Percentiles rank a stretch among this genome's conserved stretches.
These are phyloP conservation scores for Ptilorrhoa leucosticta DNA, from an alignment of 2,113 vertebrate species.

Conservation along the genomic window DNA sequence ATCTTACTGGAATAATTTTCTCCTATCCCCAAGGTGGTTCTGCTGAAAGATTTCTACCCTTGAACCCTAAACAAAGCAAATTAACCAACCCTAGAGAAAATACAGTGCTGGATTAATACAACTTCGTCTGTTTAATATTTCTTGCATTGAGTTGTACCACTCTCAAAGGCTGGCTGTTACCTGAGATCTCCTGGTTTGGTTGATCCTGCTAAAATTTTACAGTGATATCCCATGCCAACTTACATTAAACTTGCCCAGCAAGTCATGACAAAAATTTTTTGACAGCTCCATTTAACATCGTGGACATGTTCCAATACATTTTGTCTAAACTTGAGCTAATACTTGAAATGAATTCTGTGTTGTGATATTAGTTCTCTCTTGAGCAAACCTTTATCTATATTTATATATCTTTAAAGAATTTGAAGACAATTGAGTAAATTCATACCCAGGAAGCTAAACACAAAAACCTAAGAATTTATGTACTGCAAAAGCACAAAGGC, in stretches of 20 bases:
- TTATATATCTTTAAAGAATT: neutral
- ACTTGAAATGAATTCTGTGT: neutral
- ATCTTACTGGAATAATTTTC: neutral
- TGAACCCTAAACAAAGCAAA: neutral
- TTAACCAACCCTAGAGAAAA: neutral
- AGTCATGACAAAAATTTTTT: neutral
- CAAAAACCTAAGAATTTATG: neutral
- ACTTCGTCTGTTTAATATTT: neutral
- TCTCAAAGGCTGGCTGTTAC: neutral
- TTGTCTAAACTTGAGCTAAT: neutral
- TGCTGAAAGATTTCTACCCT: neutral
- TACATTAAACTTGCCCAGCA: neutral
- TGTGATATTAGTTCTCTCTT: neutral
- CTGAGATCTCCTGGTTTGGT: neutral
- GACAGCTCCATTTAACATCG: neutral
- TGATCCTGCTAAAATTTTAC: neutral
- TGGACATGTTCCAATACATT: neutral
- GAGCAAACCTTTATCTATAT: neutral
- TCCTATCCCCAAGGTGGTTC: neutral
- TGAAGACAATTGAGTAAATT: neutral
- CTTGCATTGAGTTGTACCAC: neutral
- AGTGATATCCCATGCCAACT: neutral
- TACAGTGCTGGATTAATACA: neutral
- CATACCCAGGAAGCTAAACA: neutral
- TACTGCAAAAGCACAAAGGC: neutral